A percentile compares a stretch with the other conserved stretches of the same genome.
Evolutionary conservation across 2,888 invertebrate species (phyloP).

Genomic region (Hypselothyrea guttata): DNA sequence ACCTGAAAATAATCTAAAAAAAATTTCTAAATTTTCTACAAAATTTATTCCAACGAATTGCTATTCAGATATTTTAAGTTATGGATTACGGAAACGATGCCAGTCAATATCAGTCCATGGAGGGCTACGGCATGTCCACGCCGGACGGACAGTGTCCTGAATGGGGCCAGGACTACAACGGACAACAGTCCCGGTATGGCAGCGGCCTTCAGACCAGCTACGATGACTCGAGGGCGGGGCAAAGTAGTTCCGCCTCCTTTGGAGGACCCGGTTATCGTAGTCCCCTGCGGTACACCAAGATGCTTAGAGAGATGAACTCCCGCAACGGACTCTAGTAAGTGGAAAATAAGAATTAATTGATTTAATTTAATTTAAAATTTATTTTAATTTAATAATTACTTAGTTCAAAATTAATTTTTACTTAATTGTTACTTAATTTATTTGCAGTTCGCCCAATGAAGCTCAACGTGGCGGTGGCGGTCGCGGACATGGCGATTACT

Average conservation of each 20-base stretch:
- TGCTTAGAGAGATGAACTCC: conserved; percentile 61
- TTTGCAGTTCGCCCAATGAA: too few relatives aligned
- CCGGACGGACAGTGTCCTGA: conserved; percentile 51
- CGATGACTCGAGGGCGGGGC: conserved; percentile 43
- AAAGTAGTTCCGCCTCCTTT: conserved; percentile 45
- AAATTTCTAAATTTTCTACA: conserved; percentile 23
- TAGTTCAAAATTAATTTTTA: background rate
- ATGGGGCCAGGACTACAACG: conserved; percentile 38
- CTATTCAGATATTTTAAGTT: too few relatives aligned
- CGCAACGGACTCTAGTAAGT: conserved; percentile 63
- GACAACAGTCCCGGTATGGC: conserved; percentile 31
- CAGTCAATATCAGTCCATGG: conserved; percentile 42
- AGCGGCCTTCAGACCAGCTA: conserved; percentile 27
- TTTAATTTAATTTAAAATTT: background rate
- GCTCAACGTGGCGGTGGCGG: background rate
- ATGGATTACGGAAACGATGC: conserved; percentile 57
- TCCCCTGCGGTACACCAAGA: conserved; percentile 54
- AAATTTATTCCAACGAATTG: too few relatives aligned
- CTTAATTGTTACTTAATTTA: background rate
- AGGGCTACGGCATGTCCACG: conserved; percentile 45
- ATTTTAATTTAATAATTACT: background rate
- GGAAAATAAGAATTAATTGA: background rate
- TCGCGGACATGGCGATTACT: conserved; percentile 59
- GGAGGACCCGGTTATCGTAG: conserved; percentile 66
- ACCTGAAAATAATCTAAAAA: conserved; percentile 10